phyloP scores from a whole-genome alignment of 2,797 vertebrate genomes.

The Argyrosomus regius region DNA sequence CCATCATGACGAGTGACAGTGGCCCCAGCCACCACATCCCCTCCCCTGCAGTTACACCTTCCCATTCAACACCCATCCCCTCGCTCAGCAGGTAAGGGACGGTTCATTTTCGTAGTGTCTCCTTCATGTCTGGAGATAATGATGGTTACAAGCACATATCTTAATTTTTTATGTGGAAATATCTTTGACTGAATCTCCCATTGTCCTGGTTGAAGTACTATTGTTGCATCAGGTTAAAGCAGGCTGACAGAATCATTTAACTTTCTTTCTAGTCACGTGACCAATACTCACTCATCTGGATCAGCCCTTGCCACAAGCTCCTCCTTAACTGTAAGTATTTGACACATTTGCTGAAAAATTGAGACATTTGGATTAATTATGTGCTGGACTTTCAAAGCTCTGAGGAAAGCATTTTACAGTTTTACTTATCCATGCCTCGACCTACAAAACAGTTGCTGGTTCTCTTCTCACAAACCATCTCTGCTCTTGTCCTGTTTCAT shows the following conservation, averaged over 20 bases:
- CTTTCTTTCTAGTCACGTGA: constrained; percentile 88
- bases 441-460: neutral
- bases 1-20: constrained; percentile 85
- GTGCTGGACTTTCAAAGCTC: neutral
- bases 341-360: neutral
- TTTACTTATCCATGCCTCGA: neutral
- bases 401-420: neutral
- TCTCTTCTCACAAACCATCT: neutral
- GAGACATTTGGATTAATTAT: neutral
- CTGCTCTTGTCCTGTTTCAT: constrained; percentile 21
- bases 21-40: constrained; percentile 81
- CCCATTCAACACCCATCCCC: constrained; percentile 87
- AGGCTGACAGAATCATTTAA: constrained; percentile 34
- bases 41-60: constrained; percentile 86
- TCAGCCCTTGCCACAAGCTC: constrained; percentile 85
- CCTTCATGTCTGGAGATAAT: constrained; percentile 56
- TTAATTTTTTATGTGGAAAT: constrained; percentile 62
- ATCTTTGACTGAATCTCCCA: constrained; percentile 58
- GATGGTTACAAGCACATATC: constrained; percentile 65
- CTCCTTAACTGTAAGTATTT: constrained; percentile 88
- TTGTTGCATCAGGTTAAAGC: constrained; percentile 13
- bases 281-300: constrained; percentile 86
- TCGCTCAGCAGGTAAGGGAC: constrained; percentile 91
- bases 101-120: neutral
- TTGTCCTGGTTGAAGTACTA: neutral